phyloP scores from a whole-genome alignment of 2,797 vertebrate species.

The Apogon talboti region DNA sequence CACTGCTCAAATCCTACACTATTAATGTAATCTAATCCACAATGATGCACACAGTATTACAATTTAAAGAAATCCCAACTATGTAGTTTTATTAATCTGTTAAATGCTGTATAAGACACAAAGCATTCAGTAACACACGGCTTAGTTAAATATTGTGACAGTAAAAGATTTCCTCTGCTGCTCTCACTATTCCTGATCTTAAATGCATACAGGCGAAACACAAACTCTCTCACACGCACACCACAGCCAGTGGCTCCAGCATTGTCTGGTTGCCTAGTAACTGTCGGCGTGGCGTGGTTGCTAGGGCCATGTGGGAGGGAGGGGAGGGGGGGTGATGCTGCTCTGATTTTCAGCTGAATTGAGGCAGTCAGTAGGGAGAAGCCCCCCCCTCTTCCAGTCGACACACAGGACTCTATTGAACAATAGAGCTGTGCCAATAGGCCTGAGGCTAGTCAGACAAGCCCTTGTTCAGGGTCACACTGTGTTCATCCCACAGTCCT shows the following conservation, averaged over 20 bases:
- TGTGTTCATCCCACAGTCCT: slow-evolving; percentile 80
- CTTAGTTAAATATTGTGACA: slow-evolving; percentile 23
- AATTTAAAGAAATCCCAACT: slow-evolving; percentile 19
- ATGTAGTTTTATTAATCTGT: slow-evolving; percentile 3
- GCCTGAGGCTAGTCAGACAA: slow-evolving; percentile 81
- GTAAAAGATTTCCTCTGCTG: slow-evolving; percentile 34
- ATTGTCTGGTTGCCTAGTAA: slow-evolving; percentile 87
- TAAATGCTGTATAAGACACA: background rate
- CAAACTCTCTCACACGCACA: slow-evolving; percentile 72
- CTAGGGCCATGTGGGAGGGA: slow-evolving; percentile 78
- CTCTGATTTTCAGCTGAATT: slow-evolving; percentile 85
- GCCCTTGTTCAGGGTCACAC: slow-evolving; percentile 82
- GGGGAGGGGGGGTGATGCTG: slow-evolving; percentile 72
- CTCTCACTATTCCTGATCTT: slow-evolving; percentile 56
- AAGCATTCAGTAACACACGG: background rate
- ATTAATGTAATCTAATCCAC: slow-evolving; percentile 78
- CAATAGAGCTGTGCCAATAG: slow-evolving; percentile 81
- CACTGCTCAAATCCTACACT: slow-evolving; percentile 69
- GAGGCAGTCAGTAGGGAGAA: slow-evolving; percentile 82
- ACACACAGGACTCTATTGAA: slow-evolving; percentile 83
- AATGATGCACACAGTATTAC: slow-evolving; percentile 58
- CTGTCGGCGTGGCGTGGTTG: slow-evolving; percentile 86
- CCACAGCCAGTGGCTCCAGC: slow-evolving; percentile 80
- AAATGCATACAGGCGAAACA: slow-evolving; percentile 69
- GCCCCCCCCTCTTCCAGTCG: slow-evolving; percentile 71